phyloP scores from a whole-genome alignment of 2,113 vertebrate genomes.

The Pholis gunnellus region DNA sequence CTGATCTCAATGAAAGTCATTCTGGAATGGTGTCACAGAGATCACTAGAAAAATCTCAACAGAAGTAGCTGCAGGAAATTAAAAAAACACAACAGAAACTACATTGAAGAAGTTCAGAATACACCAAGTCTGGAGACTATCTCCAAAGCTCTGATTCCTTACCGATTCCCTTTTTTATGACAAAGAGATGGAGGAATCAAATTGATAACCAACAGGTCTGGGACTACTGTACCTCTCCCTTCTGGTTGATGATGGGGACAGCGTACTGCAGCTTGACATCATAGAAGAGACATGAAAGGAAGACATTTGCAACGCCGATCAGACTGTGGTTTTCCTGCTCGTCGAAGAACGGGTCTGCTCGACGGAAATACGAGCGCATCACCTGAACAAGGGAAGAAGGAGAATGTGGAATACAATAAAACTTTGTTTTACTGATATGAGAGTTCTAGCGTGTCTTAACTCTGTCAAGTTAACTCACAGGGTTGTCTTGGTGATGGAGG shows the following conservation, averaged over 20 bases:
- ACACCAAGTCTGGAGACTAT: neutral
- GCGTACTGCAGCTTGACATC: slow-evolving; percentile 97
- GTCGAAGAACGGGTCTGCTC: slow-evolving; percentile 95
- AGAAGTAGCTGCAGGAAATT: neutral
- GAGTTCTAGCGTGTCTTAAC: neutral
- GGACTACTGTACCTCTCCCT: slow-evolving; percentile 90
- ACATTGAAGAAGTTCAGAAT: neutral
- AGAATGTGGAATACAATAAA: neutral
- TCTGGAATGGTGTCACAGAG: neutral
- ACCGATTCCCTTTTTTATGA: neutral
- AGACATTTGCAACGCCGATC: slow-evolving; percentile 97
- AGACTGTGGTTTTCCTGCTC: slow-evolving; percentile 97
- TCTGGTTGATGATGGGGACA: slow-evolving; percentile 97
- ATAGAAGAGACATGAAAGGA: slow-evolving; percentile 94
- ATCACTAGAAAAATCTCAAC: no score
- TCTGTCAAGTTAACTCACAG: slow-evolving; percentile 78
- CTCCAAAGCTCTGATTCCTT: neutral
- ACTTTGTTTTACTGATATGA: neutral
- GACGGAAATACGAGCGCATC: slow-evolving; percentile 91
- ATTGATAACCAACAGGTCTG: neutral
- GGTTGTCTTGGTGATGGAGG: slow-evolving; percentile 89
- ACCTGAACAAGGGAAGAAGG: slow-evolving; percentile 77
- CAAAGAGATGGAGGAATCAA: neutral
- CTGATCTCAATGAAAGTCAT: neutral
- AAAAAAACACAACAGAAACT: neutral